Evolutionary conservation across 2,888 invertebrate genomes (phyloP).

Genomic region (Calliopum simillimum): DNA sequence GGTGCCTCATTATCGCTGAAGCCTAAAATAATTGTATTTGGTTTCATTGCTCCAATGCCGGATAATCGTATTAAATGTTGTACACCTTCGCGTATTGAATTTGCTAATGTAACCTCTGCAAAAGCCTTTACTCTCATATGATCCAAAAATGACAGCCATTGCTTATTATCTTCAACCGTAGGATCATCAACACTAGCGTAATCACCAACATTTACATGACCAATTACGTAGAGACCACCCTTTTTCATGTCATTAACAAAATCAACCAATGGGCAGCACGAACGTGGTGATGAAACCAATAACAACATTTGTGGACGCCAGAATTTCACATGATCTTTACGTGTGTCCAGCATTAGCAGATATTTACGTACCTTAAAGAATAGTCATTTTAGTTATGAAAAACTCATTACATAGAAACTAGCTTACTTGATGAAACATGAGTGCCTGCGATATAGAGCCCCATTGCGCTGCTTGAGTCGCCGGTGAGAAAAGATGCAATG

Average conservation of each 20-base stretch:
- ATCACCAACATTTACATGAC: constrained; percentile 81
- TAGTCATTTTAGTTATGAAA: neutral
- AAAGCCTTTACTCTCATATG: constrained; percentile 97
- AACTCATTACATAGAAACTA: neutral
- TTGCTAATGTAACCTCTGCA: constrained; percentile 91
- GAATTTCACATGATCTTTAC: constrained; percentile 98
- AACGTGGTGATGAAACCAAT: constrained; percentile 90
- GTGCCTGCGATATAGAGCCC: constrained; percentile 99
- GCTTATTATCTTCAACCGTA: constrained; percentile 80
- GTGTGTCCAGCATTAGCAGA: constrained; percentile 90
- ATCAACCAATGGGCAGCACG: constrained; percentile 91
- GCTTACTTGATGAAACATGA: constrained; percentile 92
- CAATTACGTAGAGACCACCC: constrained; percentile 88
- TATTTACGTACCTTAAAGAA: constrained; percentile 84
- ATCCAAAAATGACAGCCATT: constrained; percentile 95
- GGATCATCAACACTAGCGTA: constrained; percentile 73
- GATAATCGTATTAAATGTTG: constrained; percentile 91
- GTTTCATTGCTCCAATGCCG: constrained; percentile 99
- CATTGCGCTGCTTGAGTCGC: constrained; percentile 82
- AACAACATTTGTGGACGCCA: constrained; percentile 98
- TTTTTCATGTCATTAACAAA: constrained; percentile 99
- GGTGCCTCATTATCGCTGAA: constrained; percentile 86
- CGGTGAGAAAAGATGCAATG: constrained; percentile 90
- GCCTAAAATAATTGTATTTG: constrained; percentile 95
- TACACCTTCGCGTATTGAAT: constrained; percentile 87